phyloP scores from a whole-genome alignment of 64 coral and sea anemone genomes.

The Pachyseris speciosa region DNA sequence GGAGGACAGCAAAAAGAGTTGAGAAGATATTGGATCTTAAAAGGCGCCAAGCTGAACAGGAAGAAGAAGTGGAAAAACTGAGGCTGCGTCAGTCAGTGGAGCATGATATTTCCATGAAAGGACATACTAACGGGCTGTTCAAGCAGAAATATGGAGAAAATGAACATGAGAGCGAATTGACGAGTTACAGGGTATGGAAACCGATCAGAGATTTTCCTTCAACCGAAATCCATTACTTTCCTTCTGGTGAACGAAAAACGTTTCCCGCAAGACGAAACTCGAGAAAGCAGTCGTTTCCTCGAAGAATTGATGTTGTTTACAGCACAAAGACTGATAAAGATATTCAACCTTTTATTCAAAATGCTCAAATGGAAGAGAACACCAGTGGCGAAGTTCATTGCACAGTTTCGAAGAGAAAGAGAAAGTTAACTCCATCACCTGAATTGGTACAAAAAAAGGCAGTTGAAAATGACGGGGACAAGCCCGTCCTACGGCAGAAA shows the following conservation, averaged over 20 bases:
- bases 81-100: not conserved
- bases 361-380: not conserved
- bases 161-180: not conserved
- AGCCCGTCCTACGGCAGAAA: not conserved
- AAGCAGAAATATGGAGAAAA: not conserved
- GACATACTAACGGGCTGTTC: not conserved
- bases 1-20: not conserved
- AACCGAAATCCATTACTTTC: constrained; percentile 31
- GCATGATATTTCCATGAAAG: not conserved
- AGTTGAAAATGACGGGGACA: not conserved
- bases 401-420: not conserved
- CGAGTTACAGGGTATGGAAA: not conserved
- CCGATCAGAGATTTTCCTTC: constrained; percentile 13
- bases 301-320: not conserved
- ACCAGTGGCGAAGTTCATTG: not conserved
- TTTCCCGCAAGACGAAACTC: not conserved
- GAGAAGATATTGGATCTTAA: constrained; percentile 31
- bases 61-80: constrained; percentile 7
- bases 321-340: not conserved
- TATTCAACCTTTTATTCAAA: not conserved
- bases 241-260: constrained; percentile 36
- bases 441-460: not conserved
- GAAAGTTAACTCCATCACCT: not conserved
- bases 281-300: constrained; percentile 22
- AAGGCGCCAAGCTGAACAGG: not conserved